phyloP scores from a whole-genome alignment of 1,140 invertebrate genomes.

The Bombus pyrosoma region DNA sequence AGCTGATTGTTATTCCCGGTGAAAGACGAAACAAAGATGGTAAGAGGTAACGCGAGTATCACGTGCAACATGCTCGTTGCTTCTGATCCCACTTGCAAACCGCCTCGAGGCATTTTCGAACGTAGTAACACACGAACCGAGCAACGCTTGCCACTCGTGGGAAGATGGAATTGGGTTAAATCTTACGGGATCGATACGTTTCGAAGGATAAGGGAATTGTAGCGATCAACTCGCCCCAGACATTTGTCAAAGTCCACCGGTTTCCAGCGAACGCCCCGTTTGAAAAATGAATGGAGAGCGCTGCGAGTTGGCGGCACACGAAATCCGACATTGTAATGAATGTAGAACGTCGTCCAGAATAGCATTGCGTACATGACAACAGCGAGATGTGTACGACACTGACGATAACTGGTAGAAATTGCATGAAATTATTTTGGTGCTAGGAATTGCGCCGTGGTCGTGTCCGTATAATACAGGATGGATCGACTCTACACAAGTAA shows the following conservation, averaged over 20 bases:
- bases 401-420: background rate
- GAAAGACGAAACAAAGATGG: slow-evolving; percentile 61
- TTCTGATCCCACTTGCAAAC: slow-evolving; percentile 53
- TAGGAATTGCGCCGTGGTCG: background rate
- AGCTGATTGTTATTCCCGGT: slow-evolving; percentile 58
- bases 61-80: slow-evolving; percentile 60
- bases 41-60: slow-evolving; percentile 61
- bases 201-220: slow-evolving; percentile 24
- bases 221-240: background rate
- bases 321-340: background rate
- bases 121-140: slow-evolving; percentile 38
- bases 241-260: slow-evolving; percentile 61
- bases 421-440: background rate
- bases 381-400: background rate
- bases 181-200: slow-evolving; percentile 46
- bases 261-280: background rate
- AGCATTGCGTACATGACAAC: background rate
- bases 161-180: slow-evolving; percentile 64
- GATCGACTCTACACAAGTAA: background rate
- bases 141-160: slow-evolving; percentile 44
- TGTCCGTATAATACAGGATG: background rate
- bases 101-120: slow-evolving; percentile 46
- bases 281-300: slow-evolving; percentile 10
- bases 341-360: background rate
- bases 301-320: background rate